Conservation (phyloP, 2,113 vertebrate species). For the Cyanistes caeruleus region DNA sequence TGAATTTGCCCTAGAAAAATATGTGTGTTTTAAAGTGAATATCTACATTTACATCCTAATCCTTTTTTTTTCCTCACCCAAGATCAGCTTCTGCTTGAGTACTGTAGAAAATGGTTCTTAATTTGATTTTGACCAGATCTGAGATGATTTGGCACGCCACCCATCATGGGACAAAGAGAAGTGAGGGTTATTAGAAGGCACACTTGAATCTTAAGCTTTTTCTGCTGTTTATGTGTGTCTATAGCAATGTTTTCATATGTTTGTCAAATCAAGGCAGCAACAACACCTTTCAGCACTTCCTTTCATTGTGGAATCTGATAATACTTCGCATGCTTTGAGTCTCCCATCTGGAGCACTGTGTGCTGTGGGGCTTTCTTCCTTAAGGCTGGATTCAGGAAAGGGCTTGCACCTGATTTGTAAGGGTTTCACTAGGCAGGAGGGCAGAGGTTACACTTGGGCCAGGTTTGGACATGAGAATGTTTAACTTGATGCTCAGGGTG, state of each 20-base stretch:
- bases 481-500: neutral
- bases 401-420: neutral
- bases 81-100: neutral
- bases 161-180: neutral
- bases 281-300: neutral
- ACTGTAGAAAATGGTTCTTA: neutral
- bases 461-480: fast-evolving
- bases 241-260: neutral
- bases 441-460: neutral
- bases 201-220: neutral
- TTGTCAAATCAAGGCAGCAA: neutral
- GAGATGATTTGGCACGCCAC: neutral
- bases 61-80: too few relatives aligned
- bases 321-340: neutral
- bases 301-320: neutral
- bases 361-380: neutral
- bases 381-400: neutral
- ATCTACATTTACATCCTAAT: neutral
- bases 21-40: neutral
- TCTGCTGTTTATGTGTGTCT: neutral
- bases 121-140: neutral
- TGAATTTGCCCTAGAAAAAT: neutral
- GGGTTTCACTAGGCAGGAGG: neutral
- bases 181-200: neutral
- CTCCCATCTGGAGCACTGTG: neutral